A percentile compares a stretch with the other conserved stretches of the same genome.
Conservation (phyloP, 2,888 invertebrate species). For the Xylota segnis region DNA sequence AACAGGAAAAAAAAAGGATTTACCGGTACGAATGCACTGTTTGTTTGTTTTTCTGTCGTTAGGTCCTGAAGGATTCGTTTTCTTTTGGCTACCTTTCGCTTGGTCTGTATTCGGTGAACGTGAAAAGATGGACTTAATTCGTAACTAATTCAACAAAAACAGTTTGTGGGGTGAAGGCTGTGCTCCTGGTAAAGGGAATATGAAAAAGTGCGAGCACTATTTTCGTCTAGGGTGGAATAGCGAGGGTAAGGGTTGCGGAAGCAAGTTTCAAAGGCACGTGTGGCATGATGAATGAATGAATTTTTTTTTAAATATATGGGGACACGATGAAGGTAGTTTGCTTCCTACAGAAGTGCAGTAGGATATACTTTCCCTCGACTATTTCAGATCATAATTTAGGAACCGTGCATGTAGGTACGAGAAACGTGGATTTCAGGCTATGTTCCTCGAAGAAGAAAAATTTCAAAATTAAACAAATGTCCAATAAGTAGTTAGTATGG, state of each 20-base stretch:
- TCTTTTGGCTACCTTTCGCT: background rate
- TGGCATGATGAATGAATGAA: constrained; percentile 20
- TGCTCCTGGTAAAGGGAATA: constrained; percentile 7
- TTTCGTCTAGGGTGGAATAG: background rate
- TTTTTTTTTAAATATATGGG: no score
- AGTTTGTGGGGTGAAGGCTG: constrained; percentile 1
- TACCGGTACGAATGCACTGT: constrained; percentile 15
- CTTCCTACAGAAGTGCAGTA: no score
- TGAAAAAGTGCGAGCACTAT: background rate
- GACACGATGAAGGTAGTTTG: no score
- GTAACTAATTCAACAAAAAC: constrained; percentile 57
- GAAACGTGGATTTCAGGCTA: no score
- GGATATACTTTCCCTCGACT: no score
- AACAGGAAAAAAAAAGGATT: constrained; percentile 14
- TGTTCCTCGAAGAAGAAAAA: no score
- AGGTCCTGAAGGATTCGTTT: constrained; percentile 2
- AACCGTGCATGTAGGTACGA: no score
- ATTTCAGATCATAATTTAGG: no score
- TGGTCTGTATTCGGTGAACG: constrained; percentile 29
- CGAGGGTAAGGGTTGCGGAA: background rate
- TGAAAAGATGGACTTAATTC: constrained; percentile 69
- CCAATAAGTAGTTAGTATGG: no score
- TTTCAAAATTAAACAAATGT: no score
- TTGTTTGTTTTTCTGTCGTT: constrained; percentile 8
- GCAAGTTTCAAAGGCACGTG: constrained; percentile 37